phyloP scores from a whole-genome alignment of 2,888 invertebrate species.

The Trichogramma dendrolimi region DNA sequence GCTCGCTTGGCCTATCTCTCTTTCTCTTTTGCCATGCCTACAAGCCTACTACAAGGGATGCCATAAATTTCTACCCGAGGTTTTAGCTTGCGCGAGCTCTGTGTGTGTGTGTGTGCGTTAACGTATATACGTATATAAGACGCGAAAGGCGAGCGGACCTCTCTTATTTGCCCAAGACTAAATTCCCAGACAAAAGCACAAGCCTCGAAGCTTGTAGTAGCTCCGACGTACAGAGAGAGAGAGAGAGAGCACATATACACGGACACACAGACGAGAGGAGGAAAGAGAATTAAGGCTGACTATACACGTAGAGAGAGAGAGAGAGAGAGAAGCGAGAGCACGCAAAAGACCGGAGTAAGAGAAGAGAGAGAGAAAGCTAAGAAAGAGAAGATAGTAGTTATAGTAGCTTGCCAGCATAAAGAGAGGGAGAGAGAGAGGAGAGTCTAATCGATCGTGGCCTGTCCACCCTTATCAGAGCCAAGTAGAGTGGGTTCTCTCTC shows the following conservation, averaged over 20 bases:
- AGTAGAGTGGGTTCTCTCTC: conserved; percentile 17
- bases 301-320: too few relatives aligned
- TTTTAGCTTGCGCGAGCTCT: too few relatives aligned
- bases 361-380: conserved; percentile 21
- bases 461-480: conserved; percentile 52
- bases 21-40: too few relatives aligned
- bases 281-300: conserved; percentile 27
- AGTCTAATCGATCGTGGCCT: conserved; percentile 53
- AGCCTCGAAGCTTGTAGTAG: not conserved
- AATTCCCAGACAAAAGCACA: conserved; percentile 13
- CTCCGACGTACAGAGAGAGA: not conserved
- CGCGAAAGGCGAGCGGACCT: not conserved
- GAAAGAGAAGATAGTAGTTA: conserved; percentile 24
- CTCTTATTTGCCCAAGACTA: conserved; percentile 22
- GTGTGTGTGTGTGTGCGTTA: too few relatives aligned
- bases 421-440: conserved; percentile 34
- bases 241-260: not conserved
- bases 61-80: too few relatives aligned
- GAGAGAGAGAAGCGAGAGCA: conserved; percentile 11
- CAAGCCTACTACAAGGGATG: too few relatives aligned
- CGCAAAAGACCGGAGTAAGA: conserved; percentile 1
- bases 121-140: too few relatives aligned
- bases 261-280: conserved; percentile 6
- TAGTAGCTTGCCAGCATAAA: conserved; percentile 31
- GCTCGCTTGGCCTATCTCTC: too few relatives aligned